Base-by-base conservation (phyloP, 2,888 invertebrate genomes). In the Iselma pallidipennis region DNA sequence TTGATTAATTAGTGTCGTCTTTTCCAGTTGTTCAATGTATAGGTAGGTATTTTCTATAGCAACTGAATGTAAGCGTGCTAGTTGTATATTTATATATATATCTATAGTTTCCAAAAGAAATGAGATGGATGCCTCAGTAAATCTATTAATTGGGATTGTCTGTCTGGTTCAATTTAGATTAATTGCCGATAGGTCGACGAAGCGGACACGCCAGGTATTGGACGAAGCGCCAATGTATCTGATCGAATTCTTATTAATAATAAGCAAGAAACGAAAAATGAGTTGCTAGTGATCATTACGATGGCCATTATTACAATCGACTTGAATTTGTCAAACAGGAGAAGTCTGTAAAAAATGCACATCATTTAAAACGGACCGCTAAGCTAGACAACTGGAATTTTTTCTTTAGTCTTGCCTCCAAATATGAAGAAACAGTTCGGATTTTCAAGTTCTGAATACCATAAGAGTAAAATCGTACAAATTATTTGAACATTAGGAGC, bases 111-210 rank as follows among this genome's bases (percentile, higher is more conserved):
- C 57, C 55, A 48, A 57, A 61, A 61, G 55, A 56, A 16, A 52
- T 48, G 55, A 66, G 59, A 63, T 66, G 61, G 66, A 66, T 65
- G 61, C 61, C 42, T 55, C 57, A 63, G 66, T 66, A 66, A 68
- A 73, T 77, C 75, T 77, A 77, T 78, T 77, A 77, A 77, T 78
- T 77, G 75, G 77, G 75, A 76, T 76, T 76, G 75, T 76, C 75
- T 76, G 78, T 76, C 76, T 69, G 71, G 73, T 73, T 78, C 77
- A 77, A 78, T 79, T 78, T 79, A 78, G 79, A 79, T 79, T 79
- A 79, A 79, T 79, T 78, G 77, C 75, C 75, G 78, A 78, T 78
- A 78, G 76, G 72, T 74, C 59, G 54, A 31, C 50, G 21, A 29
- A 56, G 21, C 50, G 62, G 29, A 57, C 21, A 55, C 37, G 58